phyloP scores from a whole-genome alignment of 1,140 invertebrate genomes.

The Drusus annulatus region DNA sequence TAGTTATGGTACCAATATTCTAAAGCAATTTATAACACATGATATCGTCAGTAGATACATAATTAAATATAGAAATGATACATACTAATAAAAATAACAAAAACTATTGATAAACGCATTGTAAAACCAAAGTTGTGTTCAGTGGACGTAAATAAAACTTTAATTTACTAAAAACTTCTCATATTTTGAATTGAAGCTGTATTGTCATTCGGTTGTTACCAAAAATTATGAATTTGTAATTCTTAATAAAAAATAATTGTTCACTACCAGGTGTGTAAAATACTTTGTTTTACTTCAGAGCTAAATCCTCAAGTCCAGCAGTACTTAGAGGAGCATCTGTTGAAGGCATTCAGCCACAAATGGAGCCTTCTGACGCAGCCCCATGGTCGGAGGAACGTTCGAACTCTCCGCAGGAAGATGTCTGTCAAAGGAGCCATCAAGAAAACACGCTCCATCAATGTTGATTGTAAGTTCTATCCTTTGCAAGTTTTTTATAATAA shows the following conservation, averaged over 20 bases:
- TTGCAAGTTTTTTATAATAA: background rate
- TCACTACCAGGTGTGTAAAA: too few species aligned
- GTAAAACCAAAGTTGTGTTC: too few species aligned
- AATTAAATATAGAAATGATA: too few species aligned
- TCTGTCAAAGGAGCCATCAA: slow-evolving; percentile 90
- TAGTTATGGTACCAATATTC: too few species aligned
- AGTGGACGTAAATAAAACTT: background rate
- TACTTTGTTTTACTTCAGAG: slow-evolving; percentile 65
- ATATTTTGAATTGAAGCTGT: too few species aligned
- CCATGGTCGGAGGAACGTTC: slow-evolving; percentile 66
- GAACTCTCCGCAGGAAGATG: slow-evolving; percentile 79
- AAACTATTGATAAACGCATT: too few species aligned
- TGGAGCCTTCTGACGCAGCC: slow-evolving; percentile 76
- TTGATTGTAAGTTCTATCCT: slow-evolving; percentile 76
- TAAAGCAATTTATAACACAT: too few species aligned
- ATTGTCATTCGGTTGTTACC: too few species aligned
- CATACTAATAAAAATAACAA: too few species aligned
- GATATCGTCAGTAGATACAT: too few species aligned
- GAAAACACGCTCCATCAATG: slow-evolving; percentile 88
- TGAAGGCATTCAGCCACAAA: slow-evolving; percentile 84
- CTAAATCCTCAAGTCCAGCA: slow-evolving; percentile 87
- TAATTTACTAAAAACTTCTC: background rate
- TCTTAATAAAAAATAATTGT: too few species aligned
- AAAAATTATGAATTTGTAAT: too few species aligned
- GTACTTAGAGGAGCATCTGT: slow-evolving; percentile 90